phyloP scores from a whole-genome alignment of 2,113 vertebrate species.

The Paramormyrops kingsleyae region DNA sequence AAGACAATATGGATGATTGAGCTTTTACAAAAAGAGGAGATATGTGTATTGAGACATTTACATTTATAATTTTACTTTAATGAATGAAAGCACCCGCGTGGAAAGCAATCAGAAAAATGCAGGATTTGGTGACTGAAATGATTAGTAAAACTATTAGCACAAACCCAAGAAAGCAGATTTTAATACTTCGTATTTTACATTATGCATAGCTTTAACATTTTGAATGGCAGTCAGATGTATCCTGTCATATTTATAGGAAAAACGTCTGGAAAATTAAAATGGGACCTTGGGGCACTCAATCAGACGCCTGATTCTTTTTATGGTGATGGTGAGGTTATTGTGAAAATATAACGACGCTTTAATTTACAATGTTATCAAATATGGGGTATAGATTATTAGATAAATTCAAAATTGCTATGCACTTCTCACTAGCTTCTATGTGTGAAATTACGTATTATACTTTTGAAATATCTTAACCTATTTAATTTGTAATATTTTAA shows the following conservation, averaged over 20 bases:
- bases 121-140: conserved; percentile 58
- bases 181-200: background rate
- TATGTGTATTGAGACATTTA: conserved; percentile 73
- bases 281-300: background rate
- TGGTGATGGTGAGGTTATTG: background rate
- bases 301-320: background rate
- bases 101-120: conserved; percentile 69
- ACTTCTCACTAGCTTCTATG: background rate
- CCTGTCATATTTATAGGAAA: background rate
- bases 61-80: conserved; percentile 75
- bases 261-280: background rate
- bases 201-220: conserved; percentile 1
- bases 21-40: conserved; percentile 71
- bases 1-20: conserved; percentile 75
- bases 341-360: background rate
- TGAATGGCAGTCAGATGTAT: background rate
- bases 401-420: too few relatives aligned
- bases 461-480: background rate
- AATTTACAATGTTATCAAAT: background rate
- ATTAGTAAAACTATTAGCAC: conserved; percentile 43
- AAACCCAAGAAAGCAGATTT: background rate
- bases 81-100: conserved; percentile 70
- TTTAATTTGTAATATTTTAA: background rate
- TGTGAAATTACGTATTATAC: background rate
- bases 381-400: background rate